These are phyloP conservation scores for Ceratothoa steindachneri DNA, from an alignment of 2,888 invertebrate genomes.

Conservation along the genomic window DNA sequence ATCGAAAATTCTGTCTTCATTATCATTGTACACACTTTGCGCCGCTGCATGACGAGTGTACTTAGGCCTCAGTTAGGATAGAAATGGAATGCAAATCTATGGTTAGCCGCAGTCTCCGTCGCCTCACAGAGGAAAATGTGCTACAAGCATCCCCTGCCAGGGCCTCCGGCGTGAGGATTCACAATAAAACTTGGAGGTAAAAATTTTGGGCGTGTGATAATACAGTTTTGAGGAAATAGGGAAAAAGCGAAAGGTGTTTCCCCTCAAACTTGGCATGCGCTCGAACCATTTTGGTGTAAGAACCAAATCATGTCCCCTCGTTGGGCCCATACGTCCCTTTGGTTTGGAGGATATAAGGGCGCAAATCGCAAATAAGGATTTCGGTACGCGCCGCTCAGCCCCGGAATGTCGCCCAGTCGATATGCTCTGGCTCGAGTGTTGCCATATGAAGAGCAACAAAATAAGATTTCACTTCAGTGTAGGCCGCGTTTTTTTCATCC, in stretches of 20 bases:
- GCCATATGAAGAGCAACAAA: conserved; percentile 11
- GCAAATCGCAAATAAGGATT: background rate
- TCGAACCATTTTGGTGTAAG: conserved; percentile 3
- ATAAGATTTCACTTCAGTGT: conserved; percentile 1
- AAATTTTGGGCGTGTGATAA: conserved; percentile 13
- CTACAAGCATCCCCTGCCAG: too few species aligned
- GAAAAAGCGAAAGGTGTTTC: conserved; percentile 11
- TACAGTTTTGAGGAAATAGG: conserved; percentile 8
- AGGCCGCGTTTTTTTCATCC: conserved; percentile 6
- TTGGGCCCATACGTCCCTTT: background rate
- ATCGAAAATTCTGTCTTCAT: too few species aligned
- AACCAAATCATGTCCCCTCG: conserved; percentile 5
- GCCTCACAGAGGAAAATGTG: too few species aligned
- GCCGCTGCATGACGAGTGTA: too few species aligned
- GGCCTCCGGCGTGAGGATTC: background rate
- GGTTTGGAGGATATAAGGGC: background rate
- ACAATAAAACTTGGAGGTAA: conserved; percentile 11
- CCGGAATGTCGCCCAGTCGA: conserved; percentile 13
- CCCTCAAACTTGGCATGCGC: conserved; percentile 12
- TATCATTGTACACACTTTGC: too few species aligned
- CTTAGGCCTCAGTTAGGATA: too few species aligned
- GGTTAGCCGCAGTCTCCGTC: too few species aligned
- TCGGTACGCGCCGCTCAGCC: background rate
- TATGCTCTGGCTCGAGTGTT: conserved; percentile 6
- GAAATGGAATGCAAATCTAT: too few species aligned